These are phyloP conservation scores for Neodiprion lecontei DNA, from an alignment of 1,140 invertebrate genomes.

Conservation along the genomic window DNA sequence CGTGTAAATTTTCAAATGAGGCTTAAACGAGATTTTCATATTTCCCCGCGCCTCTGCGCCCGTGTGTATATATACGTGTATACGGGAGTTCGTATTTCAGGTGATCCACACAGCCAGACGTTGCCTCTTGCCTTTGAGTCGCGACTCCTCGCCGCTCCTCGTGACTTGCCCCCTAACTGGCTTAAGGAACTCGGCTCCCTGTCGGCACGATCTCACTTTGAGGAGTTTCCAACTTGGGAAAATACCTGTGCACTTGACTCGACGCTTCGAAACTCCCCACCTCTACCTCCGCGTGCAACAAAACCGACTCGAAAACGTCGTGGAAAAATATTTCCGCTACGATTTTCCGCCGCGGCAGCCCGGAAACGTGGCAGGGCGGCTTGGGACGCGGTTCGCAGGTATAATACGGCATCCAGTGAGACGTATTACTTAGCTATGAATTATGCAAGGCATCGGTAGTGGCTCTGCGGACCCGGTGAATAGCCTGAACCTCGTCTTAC, in stretches of 20 bases:
- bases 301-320: not conserved
- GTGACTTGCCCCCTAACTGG: conserved; percentile 1
- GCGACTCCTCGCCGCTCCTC: not conserved
- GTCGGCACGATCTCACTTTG: conserved; percentile 4
- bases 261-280: not conserved
- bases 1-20: not conserved
- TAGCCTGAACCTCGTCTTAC: conserved; percentile 13
- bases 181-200: not conserved
- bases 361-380: not conserved
- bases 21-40: conserved; percentile 5
- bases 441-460: conserved; percentile 47
- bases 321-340: not conserved
- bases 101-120: too few relatives aligned
- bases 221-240: not conserved
- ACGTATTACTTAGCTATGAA: conserved; percentile 57
- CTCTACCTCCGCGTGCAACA: not conserved
- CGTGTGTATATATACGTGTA: too few relatives aligned
- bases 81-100: too few relatives aligned
- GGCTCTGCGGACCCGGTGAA: conserved; percentile 10
- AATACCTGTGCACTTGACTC: not conserved
- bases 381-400: not conserved
- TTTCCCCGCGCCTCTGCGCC: not conserved
- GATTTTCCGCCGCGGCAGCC: too few relatives aligned
- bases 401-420: conserved; percentile 42
- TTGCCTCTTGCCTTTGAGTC: not conserved